Evolutionary conservation across 2,797 vertebrate genomes (phyloP).

Genomic region (Cetoscarus ocellatus): DNA sequence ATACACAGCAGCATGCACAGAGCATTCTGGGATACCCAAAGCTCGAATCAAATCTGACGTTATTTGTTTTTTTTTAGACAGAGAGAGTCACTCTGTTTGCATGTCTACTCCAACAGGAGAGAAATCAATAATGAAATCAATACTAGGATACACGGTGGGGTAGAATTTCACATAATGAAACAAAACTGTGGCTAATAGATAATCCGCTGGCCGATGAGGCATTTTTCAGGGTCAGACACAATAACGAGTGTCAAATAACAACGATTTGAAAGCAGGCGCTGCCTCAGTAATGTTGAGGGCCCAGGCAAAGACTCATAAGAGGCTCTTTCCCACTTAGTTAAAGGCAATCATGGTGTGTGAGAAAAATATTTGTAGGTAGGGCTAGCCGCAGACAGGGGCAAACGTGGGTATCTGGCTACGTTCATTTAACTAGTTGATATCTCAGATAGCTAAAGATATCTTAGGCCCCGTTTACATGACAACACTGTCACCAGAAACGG

Average conservation of each 20-base stretch:
- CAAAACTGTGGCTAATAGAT: slow-evolving; percentile 19
- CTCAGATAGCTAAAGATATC: too few species aligned
- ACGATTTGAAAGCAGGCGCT: neutral
- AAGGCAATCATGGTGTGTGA: too few species aligned
- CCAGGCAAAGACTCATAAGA: too few species aligned
- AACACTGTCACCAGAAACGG: too few species aligned
- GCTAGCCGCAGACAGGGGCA: too few species aligned
- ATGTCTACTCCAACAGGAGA: slow-evolving; percentile 15
- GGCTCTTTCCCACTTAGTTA: too few species aligned
- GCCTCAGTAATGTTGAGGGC: neutral
- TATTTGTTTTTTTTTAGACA: slow-evolving; percentile 15
- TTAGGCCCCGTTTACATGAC: too few species aligned
- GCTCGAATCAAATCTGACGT: slow-evolving; percentile 24
- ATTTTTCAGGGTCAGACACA: neutral
- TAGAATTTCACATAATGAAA: slow-evolving; percentile 30
- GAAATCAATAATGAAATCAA: slow-evolving; percentile 50
- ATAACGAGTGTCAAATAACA: slow-evolving; percentile 2
- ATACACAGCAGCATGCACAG: slow-evolving; percentile 29
- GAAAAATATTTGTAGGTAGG: too few species aligned
- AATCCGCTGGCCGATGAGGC: slow-evolving; percentile 34
- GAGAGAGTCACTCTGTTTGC: slow-evolving; percentile 11
- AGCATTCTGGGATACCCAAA: slow-evolving; percentile 29
- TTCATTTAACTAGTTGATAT: too few species aligned
- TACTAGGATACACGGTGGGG: slow-evolving; percentile 16
- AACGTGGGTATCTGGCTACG: too few species aligned